phyloP scores from a whole-genome alignment of 2,888 invertebrate genomes.

The Nephrotoma flavescens region DNA sequence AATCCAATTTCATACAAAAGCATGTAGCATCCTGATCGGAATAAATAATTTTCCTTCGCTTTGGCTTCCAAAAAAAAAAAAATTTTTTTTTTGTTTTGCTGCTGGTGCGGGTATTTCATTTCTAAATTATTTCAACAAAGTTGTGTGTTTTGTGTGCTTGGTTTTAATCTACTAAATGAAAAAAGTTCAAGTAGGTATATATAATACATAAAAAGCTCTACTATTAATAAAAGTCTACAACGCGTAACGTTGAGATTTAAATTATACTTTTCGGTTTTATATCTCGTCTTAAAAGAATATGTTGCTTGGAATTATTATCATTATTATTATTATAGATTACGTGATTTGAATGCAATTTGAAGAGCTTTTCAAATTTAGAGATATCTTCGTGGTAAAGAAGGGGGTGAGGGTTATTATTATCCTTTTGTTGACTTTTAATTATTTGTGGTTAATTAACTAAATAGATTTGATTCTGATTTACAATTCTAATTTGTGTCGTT shows the following conservation, averaged over 20 bases:
- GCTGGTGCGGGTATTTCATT: neutral
- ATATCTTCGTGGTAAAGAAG: neutral
- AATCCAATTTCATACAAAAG: constrained; percentile 2
- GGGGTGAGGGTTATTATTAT: neutral
- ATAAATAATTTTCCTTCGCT: neutral
- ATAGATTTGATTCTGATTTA: neutral
- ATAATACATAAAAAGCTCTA: neutral
- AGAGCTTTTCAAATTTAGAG: neutral
- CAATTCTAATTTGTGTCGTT: neutral
- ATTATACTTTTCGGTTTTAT: neutral
- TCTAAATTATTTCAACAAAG: neutral
- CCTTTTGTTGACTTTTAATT: neutral
- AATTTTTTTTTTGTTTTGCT: neutral
- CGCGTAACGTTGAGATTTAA: neutral
- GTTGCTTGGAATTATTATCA: neutral
- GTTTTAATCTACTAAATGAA: neutral
- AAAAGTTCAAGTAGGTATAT: neutral
- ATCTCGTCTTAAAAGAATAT: neutral
- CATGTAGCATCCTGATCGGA: constrained; percentile 1
- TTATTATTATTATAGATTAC: neutral
- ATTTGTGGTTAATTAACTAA: neutral
- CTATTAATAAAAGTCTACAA: neutral
- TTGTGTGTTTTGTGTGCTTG: neutral
- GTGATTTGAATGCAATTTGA: neutral
- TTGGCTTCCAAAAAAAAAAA: neutral